phyloP scores from a whole-genome alignment of 2,797 vertebrate species.

The Sphenodon punctatus region DNA sequence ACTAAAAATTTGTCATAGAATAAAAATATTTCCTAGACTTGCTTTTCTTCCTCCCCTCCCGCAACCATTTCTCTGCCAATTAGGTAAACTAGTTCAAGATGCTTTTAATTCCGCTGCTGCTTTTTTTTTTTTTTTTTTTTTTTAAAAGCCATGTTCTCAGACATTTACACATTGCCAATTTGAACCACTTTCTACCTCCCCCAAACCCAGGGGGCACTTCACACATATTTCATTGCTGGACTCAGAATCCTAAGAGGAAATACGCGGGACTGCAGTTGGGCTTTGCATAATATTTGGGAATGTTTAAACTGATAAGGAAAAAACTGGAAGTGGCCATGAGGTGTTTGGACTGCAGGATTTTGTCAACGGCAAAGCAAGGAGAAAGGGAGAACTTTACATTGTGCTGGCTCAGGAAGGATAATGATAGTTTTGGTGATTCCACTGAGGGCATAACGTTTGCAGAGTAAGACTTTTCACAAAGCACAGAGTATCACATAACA shows the following conservation, averaged over 20 bases:
- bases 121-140: not conserved
- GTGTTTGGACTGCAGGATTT: accelerated
- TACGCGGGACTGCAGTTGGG: not conserved
- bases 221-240: not conserved
- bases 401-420: not conserved
- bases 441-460: no score
- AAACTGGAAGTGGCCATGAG: not conserved
- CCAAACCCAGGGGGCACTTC: not conserved
- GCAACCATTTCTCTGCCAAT: constrained; percentile 26
- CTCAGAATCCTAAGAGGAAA: not conserved
- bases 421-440: no score
- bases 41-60: not conserved
- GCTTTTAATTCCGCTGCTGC: constrained; percentile 32
- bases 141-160: not conserved
- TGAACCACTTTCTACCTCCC: constrained; percentile 29
- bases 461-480: no score
- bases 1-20: constrained; percentile 28
- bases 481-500: not conserved
- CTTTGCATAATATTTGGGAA: not conserved
- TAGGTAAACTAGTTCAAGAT: constrained; percentile 38
- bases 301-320: not conserved
- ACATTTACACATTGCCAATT: not conserved
- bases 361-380: not conserved
- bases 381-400: not conserved
- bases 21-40: constrained; percentile 1